Evolutionary conservation across 2,113 vertebrate species (phyloP).

Genomic region (Eulemur macaco): DNA sequence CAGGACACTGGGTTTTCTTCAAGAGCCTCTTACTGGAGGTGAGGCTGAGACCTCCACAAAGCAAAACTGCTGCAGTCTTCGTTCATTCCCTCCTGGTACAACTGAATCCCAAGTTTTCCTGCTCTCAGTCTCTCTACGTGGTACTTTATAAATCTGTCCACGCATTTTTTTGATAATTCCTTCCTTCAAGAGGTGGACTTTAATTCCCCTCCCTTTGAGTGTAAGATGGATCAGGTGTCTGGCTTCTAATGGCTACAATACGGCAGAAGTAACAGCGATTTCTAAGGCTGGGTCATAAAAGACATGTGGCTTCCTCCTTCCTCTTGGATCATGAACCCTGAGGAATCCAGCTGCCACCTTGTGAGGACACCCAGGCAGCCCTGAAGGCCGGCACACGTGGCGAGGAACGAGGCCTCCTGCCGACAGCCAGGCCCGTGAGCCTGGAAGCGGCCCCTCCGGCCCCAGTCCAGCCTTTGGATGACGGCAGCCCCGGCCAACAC

Average conservation of each 20-base stretch:
- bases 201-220: not conserved
- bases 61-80: not conserved
- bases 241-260: not conserved
- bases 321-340: not conserved
- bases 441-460: not conserved
- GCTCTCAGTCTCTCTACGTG: not conserved
- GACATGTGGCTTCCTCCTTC: not conserved
- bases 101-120: not conserved
- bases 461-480: not conserved
- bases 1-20: not conserved
- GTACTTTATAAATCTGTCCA: not conserved
- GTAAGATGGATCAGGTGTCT: not conserved
- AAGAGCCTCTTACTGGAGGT: not conserved
- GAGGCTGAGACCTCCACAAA: not conserved
- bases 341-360: not conserved
- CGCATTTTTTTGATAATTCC: not conserved
- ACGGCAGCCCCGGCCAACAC: fast-evolving
- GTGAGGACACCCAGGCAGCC: not conserved
- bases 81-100: too few species aligned
- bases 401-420: not conserved
- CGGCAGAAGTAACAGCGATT: not conserved
- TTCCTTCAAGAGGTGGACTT: not conserved
- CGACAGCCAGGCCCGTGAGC: not conserved
- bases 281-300: not conserved
- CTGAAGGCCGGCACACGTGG: fast-evolving